Evolutionary conservation across 2,113 vertebrate genomes (phyloP).

Genomic region (Gasterosteus aculeatus): DNA sequence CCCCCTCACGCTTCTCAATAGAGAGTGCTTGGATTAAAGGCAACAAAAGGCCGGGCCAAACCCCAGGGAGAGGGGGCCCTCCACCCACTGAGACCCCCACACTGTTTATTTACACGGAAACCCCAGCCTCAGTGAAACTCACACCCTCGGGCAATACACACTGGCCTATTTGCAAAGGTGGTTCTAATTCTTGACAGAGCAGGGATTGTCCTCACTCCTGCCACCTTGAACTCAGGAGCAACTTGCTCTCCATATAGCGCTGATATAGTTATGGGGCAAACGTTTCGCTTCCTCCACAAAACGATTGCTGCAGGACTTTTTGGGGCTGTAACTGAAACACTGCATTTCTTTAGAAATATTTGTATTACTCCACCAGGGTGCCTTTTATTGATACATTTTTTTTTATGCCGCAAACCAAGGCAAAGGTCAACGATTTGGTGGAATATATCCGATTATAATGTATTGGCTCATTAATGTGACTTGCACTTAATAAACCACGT

Average conservation of each 20-base stretch:
- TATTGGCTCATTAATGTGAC: conserved; percentile 72
- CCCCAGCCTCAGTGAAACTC: conserved; percentile 77
- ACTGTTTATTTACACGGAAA: conserved; percentile 86
- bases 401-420: conserved; percentile 55
- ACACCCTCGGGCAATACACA: conserved; percentile 81
- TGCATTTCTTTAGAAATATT: conserved; percentile 46
- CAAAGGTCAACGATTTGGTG: conserved; percentile 58
- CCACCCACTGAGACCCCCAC: conserved; percentile 79
- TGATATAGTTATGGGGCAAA: conserved; percentile 59
- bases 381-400: too few relatives aligned
- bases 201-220: conserved; percentile 71
- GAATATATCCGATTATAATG: conserved; percentile 64
- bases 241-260: conserved; percentile 60
- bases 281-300: conserved; percentile 42
- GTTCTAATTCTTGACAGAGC: conserved; percentile 83
- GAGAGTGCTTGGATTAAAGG: conserved; percentile 85
- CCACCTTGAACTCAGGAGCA: conserved; percentile 61
- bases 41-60: conserved; percentile 84
- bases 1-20: conserved; percentile 80
- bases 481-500: conserved; percentile 69
- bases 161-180: conserved; percentile 84
- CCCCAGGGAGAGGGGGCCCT: conserved; percentile 71
- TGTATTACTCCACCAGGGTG: not conserved
- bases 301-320: conserved; percentile 40
- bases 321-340: conserved; percentile 18